phyloP scores from a whole-genome alignment of 1,140 invertebrate genomes.

The Drosophila ogumai region DNA sequence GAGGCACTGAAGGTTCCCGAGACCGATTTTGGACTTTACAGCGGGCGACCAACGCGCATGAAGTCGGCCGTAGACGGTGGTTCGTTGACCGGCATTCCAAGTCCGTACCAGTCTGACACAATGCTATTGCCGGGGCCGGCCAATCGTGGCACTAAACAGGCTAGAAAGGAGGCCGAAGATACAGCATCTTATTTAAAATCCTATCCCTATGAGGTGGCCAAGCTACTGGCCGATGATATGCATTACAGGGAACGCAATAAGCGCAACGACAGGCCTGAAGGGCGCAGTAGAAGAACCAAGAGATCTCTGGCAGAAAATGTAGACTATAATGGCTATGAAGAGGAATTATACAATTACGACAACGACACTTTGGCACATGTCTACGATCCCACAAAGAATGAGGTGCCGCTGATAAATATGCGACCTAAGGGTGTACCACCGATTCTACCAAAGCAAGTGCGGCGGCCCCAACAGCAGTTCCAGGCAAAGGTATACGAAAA shows the following conservation, averaged over 20 bases:
- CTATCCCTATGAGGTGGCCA: conserved; percentile 57
- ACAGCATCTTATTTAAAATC: not conserved
- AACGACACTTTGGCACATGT: not conserved
- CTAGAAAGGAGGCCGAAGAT: no score
- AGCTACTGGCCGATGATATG: conserved; percentile 47
- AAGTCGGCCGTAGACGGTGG: not conserved
- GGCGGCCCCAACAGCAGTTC: not conserved
- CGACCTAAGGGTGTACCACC: not conserved
- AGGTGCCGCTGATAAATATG: conserved; percentile 54
- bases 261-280: not conserved
- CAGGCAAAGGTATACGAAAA: not conserved
- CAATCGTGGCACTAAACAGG: not conserved
- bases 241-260: not conserved
- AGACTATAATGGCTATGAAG: conserved; percentile 8
- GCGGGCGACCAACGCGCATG: not conserved
- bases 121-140: no score
- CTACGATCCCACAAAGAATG: conserved; percentile 36
- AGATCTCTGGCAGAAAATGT: conserved; percentile 15
- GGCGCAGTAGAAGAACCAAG: conserved; percentile 4
- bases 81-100: not conserved
- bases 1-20: not conserved
- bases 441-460: not conserved
- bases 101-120: not conserved
- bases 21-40: not conserved
- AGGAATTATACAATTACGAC: not conserved